Conservation (phyloP, 2,888 invertebrate species). For the Dermolepida albohirtum region DNA sequence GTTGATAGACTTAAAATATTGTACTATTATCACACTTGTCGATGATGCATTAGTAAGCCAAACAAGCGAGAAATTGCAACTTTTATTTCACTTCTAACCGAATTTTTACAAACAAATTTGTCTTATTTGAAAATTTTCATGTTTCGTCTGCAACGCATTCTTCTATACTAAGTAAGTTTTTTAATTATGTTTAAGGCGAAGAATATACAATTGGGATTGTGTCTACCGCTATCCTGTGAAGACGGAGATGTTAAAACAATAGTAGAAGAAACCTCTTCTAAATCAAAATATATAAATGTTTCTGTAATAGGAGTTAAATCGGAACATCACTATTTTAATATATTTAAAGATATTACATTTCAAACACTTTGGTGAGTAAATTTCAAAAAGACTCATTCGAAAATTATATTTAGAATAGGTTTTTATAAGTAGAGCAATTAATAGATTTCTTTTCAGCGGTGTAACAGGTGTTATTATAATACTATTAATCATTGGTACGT, state of each 20-base stretch:
- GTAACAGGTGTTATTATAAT: conserved; percentile 67
- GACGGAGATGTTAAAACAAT: conserved; percentile 72
- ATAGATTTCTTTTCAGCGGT: conserved; percentile 62
- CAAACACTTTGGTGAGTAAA: conserved; percentile 74
- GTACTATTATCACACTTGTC: no score
- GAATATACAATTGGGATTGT: conserved; percentile 79
- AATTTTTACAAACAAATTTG: no score
- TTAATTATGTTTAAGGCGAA: conserved; percentile 69
- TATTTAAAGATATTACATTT: conserved; percentile 78
- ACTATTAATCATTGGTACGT: conserved; percentile 75
- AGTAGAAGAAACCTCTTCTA: conserved; percentile 68
- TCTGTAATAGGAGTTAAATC: conserved; percentile 76
- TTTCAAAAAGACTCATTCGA: background rate
- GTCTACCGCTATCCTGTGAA: conserved; percentile 78
- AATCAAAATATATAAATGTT: conserved; percentile 67
- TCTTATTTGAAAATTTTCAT: no score
- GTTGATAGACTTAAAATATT: no score
- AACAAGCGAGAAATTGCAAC: no score
- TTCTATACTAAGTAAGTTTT: background rate
- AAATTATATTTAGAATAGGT: no score
- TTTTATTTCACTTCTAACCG: no score
- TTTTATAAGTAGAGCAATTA: no score
- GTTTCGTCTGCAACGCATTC: no score
- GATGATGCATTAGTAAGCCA: no score
- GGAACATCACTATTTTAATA: conserved; percentile 73